Evolutionary conservation across 2,888 invertebrate genomes (phyloP).

Genomic region (Caenorhabditis sinica): DNA sequence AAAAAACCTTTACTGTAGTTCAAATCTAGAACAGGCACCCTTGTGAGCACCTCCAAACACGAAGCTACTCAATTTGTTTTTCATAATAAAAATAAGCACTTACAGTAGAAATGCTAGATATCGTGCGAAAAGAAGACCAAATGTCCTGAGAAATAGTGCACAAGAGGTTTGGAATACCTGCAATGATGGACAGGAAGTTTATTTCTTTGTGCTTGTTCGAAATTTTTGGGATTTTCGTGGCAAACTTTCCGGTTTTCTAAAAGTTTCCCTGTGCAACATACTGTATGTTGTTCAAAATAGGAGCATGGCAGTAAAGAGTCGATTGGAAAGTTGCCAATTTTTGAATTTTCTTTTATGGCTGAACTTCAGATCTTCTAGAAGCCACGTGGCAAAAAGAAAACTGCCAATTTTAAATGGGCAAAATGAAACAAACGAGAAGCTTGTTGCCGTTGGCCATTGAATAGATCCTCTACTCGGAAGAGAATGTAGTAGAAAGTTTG

Average conservation of each 20-base stretch:
- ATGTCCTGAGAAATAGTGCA: constrained; percentile 55
- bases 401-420: background rate
- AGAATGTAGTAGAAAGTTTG: background rate
- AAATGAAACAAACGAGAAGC: background rate
- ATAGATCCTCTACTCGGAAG: background rate
- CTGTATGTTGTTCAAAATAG: too few relatives aligned
- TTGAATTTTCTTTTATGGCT: background rate
- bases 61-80: too few relatives aligned
- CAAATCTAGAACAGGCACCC: too few relatives aligned
- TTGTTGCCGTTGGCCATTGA: constrained; percentile 9
- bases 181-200: constrained; percentile 46
- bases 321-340: too few relatives aligned
- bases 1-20: too few relatives aligned
- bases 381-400: background rate
- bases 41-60: too few relatives aligned
- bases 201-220: too few relatives aligned
- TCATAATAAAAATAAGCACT: background rate
- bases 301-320: too few relatives aligned
- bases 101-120: constrained; percentile 49
- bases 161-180: constrained; percentile 60
- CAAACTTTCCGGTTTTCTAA: background rate
- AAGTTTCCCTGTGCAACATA: background rate
- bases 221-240: background rate
- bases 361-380: background rate
- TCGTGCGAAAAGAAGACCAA: constrained; percentile 48